A percentile compares a stretch with the other conserved stretches of the same genome.
phyloP scores from a whole-genome alignment of 2,888 invertebrate species.

The Atherix ibis region DNA sequence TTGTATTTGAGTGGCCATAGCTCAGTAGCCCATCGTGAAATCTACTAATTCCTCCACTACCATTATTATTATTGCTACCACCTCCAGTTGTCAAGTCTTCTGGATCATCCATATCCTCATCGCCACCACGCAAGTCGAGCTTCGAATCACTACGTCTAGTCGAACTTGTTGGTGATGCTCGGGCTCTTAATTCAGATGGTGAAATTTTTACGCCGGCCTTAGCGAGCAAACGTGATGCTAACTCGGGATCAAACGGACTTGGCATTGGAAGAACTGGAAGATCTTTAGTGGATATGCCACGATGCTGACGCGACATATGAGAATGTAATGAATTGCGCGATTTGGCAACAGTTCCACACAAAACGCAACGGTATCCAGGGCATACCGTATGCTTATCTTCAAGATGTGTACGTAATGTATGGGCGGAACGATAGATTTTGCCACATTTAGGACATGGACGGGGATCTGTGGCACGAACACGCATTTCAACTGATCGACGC shows the following conservation, averaged over 20 bases:
- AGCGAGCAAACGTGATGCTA: slow-evolving; percentile 69
- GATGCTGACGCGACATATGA: slow-evolving; percentile 86
- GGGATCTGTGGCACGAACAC: slow-evolving; percentile 82
- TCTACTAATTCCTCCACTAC: slow-evolving; percentile 24
- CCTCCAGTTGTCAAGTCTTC: slow-evolving; percentile 62
- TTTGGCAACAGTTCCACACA: slow-evolving; percentile 86
- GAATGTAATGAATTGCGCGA: slow-evolving; percentile 83
- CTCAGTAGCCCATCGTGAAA: slow-evolving; percentile 28
- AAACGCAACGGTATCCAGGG: slow-evolving; percentile 79
- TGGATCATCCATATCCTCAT: slow-evolving; percentile 50
- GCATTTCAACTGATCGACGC: slow-evolving; percentile 67
- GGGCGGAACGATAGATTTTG: slow-evolving; percentile 82
- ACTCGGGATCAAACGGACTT: slow-evolving; percentile 76
- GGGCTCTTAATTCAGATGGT: slow-evolving; percentile 64
- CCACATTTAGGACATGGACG: slow-evolving; percentile 86
- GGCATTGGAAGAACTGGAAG: slow-evolving; percentile 86
- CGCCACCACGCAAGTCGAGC: slow-evolving; percentile 58
- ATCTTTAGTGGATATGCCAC: slow-evolving; percentile 86
- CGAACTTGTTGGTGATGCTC: slow-evolving; percentile 69
- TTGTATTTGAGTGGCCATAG: slow-evolving; percentile 42
- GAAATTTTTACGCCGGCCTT: slow-evolving; percentile 81
- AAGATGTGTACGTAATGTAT: slow-evolving; percentile 77
- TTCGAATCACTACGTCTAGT: slow-evolving; percentile 61
- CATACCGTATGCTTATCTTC: slow-evolving; percentile 90
- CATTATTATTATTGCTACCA: slow-evolving; percentile 20